Percentiles rank a stretch among this genome's conserved stretches.
phyloP scores from a whole-genome alignment of 2,888 invertebrate genomes.

The Drosophila neoperkinsi region DNA sequence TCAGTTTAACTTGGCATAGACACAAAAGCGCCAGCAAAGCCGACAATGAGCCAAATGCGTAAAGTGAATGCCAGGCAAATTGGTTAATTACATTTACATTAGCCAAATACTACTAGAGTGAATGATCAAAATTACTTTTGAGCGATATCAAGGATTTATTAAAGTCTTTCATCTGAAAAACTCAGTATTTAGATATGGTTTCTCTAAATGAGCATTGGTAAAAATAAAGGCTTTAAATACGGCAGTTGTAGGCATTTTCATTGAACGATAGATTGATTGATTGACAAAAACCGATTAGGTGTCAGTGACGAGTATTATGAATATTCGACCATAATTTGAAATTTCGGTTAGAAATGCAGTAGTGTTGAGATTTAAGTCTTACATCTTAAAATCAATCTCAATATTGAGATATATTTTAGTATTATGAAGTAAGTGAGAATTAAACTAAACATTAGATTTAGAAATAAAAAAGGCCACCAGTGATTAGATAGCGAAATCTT shows the following conservation, averaged over 20 bases:
- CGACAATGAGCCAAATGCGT: constrained; percentile 29
- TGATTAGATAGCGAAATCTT: neutral
- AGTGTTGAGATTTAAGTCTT: neutral
- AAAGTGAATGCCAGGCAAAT: constrained; percentile 38
- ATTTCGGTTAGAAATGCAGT: neutral
- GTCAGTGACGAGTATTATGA: neutral
- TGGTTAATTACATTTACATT: constrained; percentile 15
- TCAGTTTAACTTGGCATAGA: constrained; percentile 73
- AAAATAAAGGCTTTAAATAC: neutral
- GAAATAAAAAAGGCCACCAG: neutral
- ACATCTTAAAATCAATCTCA: neutral
- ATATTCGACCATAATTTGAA: neutral
- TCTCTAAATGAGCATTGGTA: neutral
- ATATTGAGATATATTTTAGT: neutral
- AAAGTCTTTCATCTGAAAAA: neutral
- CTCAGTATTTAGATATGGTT: neutral
- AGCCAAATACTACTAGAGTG: neutral
- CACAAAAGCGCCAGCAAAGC: constrained; percentile 83
- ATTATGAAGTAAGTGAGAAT: neutral
- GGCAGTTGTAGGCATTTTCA: neutral
- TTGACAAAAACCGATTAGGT: neutral
- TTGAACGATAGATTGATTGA: neutral
- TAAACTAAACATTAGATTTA: no score
- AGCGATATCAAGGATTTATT: neutral
- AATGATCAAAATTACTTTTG: neutral